Percentiles rank a stretch among this genome's conserved stretches.
phyloP scores from a whole-genome alignment of 2,888 invertebrate species.

The Hemaris fuciformis region DNA sequence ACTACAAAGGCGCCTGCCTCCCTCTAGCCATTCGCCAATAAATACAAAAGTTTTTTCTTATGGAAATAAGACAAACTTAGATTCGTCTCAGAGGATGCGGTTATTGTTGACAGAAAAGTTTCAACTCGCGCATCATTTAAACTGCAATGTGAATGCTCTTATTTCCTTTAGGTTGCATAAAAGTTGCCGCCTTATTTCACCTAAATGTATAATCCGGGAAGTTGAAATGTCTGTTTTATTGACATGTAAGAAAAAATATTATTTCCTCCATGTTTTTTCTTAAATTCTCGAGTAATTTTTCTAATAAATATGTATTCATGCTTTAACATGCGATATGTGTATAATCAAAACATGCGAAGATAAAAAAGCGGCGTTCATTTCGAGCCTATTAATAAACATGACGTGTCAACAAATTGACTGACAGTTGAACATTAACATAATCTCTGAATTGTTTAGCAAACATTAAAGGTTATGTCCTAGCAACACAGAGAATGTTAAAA shows the following conservation, averaged over 20 bases:
- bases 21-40: too few relatives aligned
- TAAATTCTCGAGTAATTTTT: neutral
- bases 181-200: neutral
- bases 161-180: neutral
- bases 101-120: neutral
- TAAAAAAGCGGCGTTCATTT: neutral
- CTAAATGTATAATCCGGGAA: neutral
- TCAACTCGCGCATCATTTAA: neutral
- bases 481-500: neutral
- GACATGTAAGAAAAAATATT: neutral
- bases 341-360: neutral
- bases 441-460: neutral
- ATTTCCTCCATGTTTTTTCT: neutral
- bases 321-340: neutral
- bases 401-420: neutral
- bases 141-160: neutral
- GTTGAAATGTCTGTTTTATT: neutral
- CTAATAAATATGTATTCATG: neutral
- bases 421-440: neutral
- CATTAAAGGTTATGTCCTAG: neutral
- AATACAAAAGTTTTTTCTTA: too few relatives aligned
- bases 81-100: neutral
- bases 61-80: neutral
- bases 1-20: too few relatives aligned
- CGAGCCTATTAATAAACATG: conserved; percentile 5